Percentiles rank a stretch among this genome's conserved stretches.
Evolutionary conservation across 1,140 invertebrate genomes (phyloP).

Genomic region (Pseudomyrmex sp.): DNA sequence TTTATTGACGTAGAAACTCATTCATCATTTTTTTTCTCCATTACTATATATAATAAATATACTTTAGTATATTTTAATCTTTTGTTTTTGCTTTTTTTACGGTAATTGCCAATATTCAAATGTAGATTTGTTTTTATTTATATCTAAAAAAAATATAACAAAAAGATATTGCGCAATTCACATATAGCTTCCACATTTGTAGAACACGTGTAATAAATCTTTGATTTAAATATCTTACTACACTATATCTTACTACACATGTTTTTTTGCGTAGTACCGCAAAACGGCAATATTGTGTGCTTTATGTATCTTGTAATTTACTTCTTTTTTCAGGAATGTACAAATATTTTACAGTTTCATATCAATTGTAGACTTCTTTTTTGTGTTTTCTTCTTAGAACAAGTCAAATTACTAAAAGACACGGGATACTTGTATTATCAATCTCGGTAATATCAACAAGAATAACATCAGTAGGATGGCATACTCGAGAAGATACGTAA

Average conservation of each 20-base stretch:
- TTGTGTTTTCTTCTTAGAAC: constrained; percentile 9
- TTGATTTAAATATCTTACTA: constrained; percentile 28
- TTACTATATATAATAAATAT: constrained; percentile 26
- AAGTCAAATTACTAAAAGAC: background rate
- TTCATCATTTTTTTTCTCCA: constrained; percentile 19
- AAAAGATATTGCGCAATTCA: constrained; percentile 32
- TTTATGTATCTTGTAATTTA: constrained; percentile 12
- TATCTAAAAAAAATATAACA: constrained; percentile 41
- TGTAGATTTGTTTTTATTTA: constrained; percentile 30
- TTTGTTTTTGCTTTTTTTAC: constrained; percentile 25
- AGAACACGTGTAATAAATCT: background rate
- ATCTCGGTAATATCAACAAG: background rate
- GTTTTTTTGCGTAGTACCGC: background rate
- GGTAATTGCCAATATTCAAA: constrained; percentile 15
- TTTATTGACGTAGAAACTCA: background rate
- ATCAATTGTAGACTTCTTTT: constrained; percentile 22
- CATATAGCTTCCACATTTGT: constrained; percentile 12
- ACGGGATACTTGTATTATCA: background rate
- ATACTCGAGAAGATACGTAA: constrained; percentile 38
- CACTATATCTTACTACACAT: background rate
- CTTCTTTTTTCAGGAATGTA: background rate
- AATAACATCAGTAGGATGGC: background rate
- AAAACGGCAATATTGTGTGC: background rate
- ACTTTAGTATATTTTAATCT: too few relatives aligned
- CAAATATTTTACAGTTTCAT: background rate